Base-by-base conservation (phyloP, 1,140 invertebrate species). In the Procambarus clarkii region DNA sequence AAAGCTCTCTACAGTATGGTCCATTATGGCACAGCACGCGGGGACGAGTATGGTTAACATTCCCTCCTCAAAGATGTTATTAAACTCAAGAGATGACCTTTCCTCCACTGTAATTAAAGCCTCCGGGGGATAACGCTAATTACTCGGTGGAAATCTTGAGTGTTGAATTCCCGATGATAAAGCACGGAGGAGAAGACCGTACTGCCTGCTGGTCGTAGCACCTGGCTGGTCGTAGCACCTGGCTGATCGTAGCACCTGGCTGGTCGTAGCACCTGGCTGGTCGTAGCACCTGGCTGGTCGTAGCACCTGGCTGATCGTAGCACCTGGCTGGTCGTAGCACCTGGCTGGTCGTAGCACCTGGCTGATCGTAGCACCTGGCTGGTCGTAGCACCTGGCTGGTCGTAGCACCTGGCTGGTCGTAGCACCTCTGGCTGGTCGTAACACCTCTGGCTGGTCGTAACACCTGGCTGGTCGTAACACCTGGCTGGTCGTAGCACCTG, bases 101-200 rank as follows among this genome's bases (percentile, higher is more conserved):
- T 86, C 74, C 83, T 34, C 71, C 84, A 76, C 46, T 34, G 34
- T 74, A 77, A 77, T 87, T 87, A 87, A 60, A 34, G 76, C n/a
- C 85, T 58, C 34, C 76, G 85, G 77, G 77, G 85, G 74, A 60
- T 79, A 45, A 78, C 50, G 85, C 60, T 87, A 79, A 87, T 87
- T 45, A 87, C 76, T 18, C 76, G 7, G 21, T 77, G 34, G 34
- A n/a, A 48, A 48, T 60, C 85, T 11, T 60, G 54, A 87, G 76
- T 15, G 45, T 50, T 54, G 84, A 86, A 86, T 77, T 64, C 84
- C 54, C 77, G 84, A 86, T 77, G 45, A 86, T 64, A 2, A 64
- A 64, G 13, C 60, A 64, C 60, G 60, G 60, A 64, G 60, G 60
- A 21, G 21, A 18, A 5, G 46, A 78, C 76, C 76, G 9, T 77